These are phyloP conservation scores for Eupristina koningsbergeri DNA, from an alignment of 1,140 invertebrate species.

Conservation along the genomic window DNA sequence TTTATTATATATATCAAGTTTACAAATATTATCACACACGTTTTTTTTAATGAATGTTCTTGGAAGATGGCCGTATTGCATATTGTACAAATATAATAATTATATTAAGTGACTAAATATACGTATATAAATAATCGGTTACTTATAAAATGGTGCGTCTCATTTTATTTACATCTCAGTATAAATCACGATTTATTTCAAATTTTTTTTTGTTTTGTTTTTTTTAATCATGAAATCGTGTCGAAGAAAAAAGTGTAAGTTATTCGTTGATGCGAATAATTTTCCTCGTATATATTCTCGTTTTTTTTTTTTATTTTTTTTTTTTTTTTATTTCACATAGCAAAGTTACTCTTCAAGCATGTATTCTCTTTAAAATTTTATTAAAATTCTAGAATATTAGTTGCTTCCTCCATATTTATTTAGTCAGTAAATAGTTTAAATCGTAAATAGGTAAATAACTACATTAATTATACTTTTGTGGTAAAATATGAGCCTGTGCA, in stretches of 20 bases:
- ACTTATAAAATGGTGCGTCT: slow-evolving; percentile 61
- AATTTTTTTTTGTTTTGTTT: too few species aligned
- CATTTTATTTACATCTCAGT: slow-evolving; percentile 64
- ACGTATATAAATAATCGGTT: slow-evolving; percentile 66
- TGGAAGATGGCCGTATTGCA: slow-evolving; percentile 63
- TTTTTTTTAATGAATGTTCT: slow-evolving; percentile 68
- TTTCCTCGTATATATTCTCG: not conserved
- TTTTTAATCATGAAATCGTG: slow-evolving; percentile 1
- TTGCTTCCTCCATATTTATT: slow-evolving; percentile 47
- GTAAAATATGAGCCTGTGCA: slow-evolving; percentile 66
- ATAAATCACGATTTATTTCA: slow-evolving; percentile 41
- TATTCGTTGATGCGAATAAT: slow-evolving; percentile 35
- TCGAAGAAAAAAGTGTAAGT: not conserved
- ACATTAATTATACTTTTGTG: slow-evolving; percentile 68
- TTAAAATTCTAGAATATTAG: slow-evolving; percentile 51
- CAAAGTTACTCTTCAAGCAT: slow-evolving; percentile 47
- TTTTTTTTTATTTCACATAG: slow-evolving; percentile 5
- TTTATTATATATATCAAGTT: slow-evolving; percentile 71
- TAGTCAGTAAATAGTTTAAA: slow-evolving; percentile 67
- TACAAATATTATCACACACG: slow-evolving; percentile 74
- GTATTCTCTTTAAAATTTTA: slow-evolving; percentile 49
- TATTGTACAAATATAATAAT: slow-evolving; percentile 69
- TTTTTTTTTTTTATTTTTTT: slow-evolving; percentile 34
- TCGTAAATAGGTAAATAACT: slow-evolving; percentile 65
- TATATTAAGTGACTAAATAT: slow-evolving; percentile 59